These are phyloP conservation scores for Drosophila leontia DNA, from an alignment of 1,140 invertebrate species.

Conservation along the genomic window DNA sequence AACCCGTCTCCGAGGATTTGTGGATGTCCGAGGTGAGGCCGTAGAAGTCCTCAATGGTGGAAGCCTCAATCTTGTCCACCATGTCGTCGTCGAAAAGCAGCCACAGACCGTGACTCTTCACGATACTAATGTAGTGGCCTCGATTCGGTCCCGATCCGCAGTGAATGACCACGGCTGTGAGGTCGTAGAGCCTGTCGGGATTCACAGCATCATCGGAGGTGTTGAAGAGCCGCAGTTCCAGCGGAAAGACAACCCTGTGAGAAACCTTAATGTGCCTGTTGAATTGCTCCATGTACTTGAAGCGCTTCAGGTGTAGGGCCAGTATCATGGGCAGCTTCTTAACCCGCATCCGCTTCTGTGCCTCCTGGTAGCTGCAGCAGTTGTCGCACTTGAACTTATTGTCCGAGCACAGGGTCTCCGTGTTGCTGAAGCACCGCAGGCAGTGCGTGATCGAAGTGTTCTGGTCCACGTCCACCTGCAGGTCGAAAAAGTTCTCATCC, in stretches of 20 bases:
- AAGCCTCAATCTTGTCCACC: constrained; percentile 99
- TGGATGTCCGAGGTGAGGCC: constrained; percentile 99
- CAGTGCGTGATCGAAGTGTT: constrained; percentile 99
- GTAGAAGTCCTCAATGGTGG: constrained; percentile 99
- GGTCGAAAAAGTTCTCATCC: constrained; percentile 99
- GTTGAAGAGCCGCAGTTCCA: constrained; percentile 98
- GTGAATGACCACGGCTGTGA: constrained; percentile 99
- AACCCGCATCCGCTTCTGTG: constrained; percentile 98
- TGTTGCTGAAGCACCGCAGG: constrained; percentile 98
- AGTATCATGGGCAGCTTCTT: constrained; percentile 99
- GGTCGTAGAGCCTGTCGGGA: constrained; percentile 98
- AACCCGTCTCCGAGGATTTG: constrained; percentile 99
- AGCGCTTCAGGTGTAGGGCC: constrained; percentile 98
- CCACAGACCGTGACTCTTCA: constrained; percentile 99
- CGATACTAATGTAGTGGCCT: constrained; percentile 99
- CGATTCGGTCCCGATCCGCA: constrained; percentile 99
- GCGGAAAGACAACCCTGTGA: constrained; percentile 98
- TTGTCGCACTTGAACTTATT: constrained; percentile 99
- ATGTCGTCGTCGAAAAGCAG: constrained; percentile 99
- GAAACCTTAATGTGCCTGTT: constrained; percentile 99
- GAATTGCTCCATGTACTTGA: constrained; percentile 99
- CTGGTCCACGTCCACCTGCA: constrained; percentile 99
- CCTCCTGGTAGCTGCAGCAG: constrained; percentile 99
- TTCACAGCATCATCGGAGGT: constrained; percentile 99
- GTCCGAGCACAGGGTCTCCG: constrained; percentile 99